Base-by-base conservation (phyloP, 2,888 invertebrate genomes). In the Cabera pusaria region DNA sequence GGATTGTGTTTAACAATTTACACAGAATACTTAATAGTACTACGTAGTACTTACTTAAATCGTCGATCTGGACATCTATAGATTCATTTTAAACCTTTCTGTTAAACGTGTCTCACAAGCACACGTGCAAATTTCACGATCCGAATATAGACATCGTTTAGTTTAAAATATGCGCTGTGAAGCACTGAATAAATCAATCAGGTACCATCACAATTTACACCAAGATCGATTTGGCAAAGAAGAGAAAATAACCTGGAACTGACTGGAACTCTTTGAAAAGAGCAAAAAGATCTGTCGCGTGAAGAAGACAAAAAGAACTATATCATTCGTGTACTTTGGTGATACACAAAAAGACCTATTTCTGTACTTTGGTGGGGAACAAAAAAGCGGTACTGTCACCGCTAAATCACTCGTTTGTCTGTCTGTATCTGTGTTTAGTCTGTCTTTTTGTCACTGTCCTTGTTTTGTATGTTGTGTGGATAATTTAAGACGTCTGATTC, bases 391-490 rank as follows among this genome's bases (percentile, higher is more conserved):
- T 6, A 10, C 49, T 59, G 71, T 71, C 71, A 59, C 51, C 61
- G 58, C 58, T 74, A 74, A 85, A 85, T 85, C 85, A 84, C 81
- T 73, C 70, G 64, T 46, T 66, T 60, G 64, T n/a, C n/a, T n/a
- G n/a, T n/a, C n/a, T n/a, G n/a, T n/a, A n/a, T n/a, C 52, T 38
- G 46, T 65, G 54, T 53, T 58, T 25, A 14, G 14, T 16, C 22
- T 18, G 11, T 18, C 26, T 2, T 10, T 8, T 56, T 58, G 58
- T 49, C 16, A 24, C 51, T 52, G 45, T 55, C 46, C 55, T 51
- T 52, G 46, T 64, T 70, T 67, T 55, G 56, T 59, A 52, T 14
- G 14, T 4, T 14, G 2, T 14, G 14, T 3, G 14, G 14, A 4
- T 14, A 14, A 14, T 2, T 14, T 14, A 14, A 14, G 4, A 14